These are phyloP conservation scores for Parnassius glacialis DNA, from an alignment of 2,888 invertebrate genomes.

Conservation along the genomic window DNA sequence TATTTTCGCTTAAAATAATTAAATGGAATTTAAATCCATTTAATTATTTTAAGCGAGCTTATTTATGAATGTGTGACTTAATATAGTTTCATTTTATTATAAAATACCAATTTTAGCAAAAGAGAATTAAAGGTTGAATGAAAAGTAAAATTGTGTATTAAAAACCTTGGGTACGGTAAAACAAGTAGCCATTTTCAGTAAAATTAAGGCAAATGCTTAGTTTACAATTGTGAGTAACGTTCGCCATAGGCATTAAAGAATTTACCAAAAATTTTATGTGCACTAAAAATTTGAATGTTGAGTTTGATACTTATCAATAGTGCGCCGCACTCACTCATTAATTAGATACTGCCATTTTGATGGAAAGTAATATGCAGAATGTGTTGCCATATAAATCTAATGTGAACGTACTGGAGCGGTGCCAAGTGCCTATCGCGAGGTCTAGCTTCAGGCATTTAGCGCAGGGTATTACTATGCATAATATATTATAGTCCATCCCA, in stretches of 20 bases:
- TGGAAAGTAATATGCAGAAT: conserved; percentile 48
- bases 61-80: too few species aligned
- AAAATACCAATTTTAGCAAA: too few species aligned
- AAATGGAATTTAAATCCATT: too few species aligned
- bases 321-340: conserved; percentile 31
- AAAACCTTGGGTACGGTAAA: neutral
- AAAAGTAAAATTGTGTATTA: too few species aligned
- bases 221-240: conserved; percentile 8
- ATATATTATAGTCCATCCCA: conserved; percentile 38
- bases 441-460: conserved; percentile 38
- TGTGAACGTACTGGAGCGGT: conserved; percentile 49
- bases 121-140: too few species aligned
- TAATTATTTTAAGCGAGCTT: too few species aligned
- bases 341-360: conserved; percentile 43
- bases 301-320: conserved; percentile 33
- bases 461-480: conserved; percentile 51
- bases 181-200: neutral
- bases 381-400: conserved; percentile 56
- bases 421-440: conserved; percentile 47
- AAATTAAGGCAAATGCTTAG: neutral
- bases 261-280: conserved; percentile 33
- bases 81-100: too few species aligned
- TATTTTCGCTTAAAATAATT: too few species aligned
- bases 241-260: neutral
- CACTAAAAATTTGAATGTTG: conserved; percentile 37